These are phyloP conservation scores for Oxyruncus cristatus DNA, from an alignment of 2,113 vertebrate species.

Conservation along the genomic window DNA sequence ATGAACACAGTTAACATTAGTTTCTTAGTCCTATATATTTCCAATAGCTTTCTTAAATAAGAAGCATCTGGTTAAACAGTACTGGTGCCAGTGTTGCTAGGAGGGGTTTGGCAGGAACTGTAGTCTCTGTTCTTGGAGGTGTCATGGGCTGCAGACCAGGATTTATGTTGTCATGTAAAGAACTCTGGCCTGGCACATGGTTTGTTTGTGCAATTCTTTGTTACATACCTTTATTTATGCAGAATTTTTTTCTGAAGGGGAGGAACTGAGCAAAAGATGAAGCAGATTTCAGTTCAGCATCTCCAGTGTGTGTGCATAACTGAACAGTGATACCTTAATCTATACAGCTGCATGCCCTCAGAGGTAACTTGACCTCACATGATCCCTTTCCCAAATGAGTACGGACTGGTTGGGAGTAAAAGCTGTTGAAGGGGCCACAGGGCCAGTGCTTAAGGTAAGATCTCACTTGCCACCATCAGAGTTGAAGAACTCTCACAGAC, in stretches of 20 bases:
- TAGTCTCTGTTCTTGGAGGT: constrained; percentile 6
- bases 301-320: neutral
- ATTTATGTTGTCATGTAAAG: neutral
- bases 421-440: neutral
- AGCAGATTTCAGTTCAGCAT: neutral
- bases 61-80: constrained; percentile 11
- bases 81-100: neutral
- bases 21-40: neutral
- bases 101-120: neutral
- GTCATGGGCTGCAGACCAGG: neutral
- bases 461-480: fast-evolving
- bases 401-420: neutral
- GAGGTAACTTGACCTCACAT: neutral
- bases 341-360: fast-evolving
- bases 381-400: neutral
- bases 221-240: neutral
- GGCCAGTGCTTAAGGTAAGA: neutral
- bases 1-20: neutral
- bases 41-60: constrained; percentile 13
- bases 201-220: neutral
- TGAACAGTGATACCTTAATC: neutral
- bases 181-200: neutral
- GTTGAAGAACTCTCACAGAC: neutral
- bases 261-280: neutral
- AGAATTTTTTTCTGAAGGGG: neutral